Percentiles rank a stretch among this genome's conserved stretches.
Evolutionary conservation across 2,113 vertebrate genomes (phyloP).

Genomic region (Erythrocercus mccallii): DNA sequence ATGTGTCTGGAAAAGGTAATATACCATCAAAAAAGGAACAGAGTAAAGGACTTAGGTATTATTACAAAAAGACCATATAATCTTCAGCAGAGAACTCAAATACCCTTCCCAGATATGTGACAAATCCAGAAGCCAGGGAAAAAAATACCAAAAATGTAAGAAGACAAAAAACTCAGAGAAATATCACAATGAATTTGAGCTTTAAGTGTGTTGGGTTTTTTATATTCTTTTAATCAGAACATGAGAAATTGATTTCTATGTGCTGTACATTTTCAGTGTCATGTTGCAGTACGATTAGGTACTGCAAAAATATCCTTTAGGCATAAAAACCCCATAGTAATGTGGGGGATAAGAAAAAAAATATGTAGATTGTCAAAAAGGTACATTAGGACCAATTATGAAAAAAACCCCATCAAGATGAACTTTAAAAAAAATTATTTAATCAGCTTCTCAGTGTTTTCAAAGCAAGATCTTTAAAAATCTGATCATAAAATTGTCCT

Average conservation of each 20-base stretch:
- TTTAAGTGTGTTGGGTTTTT: not conserved
- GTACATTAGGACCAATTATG: not conserved
- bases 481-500: not conserved
- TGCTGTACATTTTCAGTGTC: not conserved
- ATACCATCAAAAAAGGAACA: not conserved
- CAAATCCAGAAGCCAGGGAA: not conserved
- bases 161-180: not conserved
- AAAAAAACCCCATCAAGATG: not conserved
- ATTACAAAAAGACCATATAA: not conserved
- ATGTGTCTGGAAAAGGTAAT: not conserved
- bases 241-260: not conserved
- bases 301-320: not conserved
- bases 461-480: not conserved
- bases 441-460: not conserved
- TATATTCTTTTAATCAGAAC: not conserved
- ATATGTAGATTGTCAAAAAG: not conserved
- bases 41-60: not conserved
- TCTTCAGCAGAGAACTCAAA: not conserved
- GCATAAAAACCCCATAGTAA: not conserved
- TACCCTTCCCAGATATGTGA: not conserved
- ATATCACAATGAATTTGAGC: not conserved
- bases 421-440: not conserved
- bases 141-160: not conserved
- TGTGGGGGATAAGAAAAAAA: not conserved
- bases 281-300: not conserved